A percentile compares a stretch with the other conserved stretches of the same genome.
phyloP scores from a whole-genome alignment of 2,888 invertebrate species.

The Acleris emargana region DNA sequence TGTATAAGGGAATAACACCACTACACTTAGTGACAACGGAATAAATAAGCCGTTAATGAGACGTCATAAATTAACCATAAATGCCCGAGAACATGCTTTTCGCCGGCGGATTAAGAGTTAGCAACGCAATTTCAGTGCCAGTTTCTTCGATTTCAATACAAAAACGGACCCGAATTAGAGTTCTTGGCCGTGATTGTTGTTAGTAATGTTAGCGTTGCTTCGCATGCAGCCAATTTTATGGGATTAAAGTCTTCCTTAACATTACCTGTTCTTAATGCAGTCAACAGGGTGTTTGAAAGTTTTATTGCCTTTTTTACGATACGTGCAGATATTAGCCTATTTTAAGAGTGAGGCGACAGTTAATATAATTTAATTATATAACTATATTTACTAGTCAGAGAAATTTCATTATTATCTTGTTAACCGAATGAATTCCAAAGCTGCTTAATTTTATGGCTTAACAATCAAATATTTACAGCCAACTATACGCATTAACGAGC shows the following conservation, averaged over 20 bases:
- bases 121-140: background rate
- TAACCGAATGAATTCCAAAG: no score
- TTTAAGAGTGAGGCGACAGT: no score
- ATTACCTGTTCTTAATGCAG: no score
- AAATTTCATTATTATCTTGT: no score
- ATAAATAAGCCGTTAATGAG: slow-evolving; percentile 43
- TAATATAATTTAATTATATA: no score
- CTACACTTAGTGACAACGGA: slow-evolving; percentile 31
- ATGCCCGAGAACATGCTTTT: slow-evolving; percentile 16
- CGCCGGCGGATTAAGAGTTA: slow-evolving; percentile 15
- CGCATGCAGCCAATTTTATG: slow-evolving; percentile 3
- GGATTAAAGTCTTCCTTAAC: background rate
- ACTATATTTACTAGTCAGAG: no score
- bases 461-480: no score
- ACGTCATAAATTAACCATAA: slow-evolving; percentile 40
- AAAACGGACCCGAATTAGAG: background rate
- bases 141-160: background rate
- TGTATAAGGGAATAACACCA: slow-evolving; percentile 1
- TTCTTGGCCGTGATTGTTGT: background rate
- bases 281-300: no score
- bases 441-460: no score
- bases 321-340: no score
- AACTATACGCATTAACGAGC: slow-evolving; percentile 16
- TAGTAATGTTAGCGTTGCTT: background rate
- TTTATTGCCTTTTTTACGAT: no score